Evolutionary conservation across 2,113 vertebrate genomes (phyloP).

Genomic region (Prochilodus magdalenae): DNA sequence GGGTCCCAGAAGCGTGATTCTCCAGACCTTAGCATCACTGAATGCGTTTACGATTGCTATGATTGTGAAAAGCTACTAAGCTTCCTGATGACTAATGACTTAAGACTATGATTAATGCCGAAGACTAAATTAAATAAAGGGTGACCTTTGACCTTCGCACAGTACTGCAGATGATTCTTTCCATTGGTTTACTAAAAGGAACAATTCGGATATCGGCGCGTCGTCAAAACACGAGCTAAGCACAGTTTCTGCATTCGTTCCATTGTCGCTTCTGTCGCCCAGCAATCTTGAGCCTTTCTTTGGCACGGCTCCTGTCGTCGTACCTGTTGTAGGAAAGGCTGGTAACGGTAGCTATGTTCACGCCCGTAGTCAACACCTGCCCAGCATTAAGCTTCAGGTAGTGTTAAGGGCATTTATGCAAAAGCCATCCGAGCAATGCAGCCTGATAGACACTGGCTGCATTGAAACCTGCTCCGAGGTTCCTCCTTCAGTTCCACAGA

Average conservation of each 20-base stretch:
- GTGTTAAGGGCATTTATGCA: neutral
- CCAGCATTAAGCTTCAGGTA: neutral
- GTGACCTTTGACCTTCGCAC: too few species aligned
- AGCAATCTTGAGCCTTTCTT: neutral
- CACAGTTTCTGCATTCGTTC: too few species aligned
- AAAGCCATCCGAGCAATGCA: neutral
- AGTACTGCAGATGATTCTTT: too few species aligned
- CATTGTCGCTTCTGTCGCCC: neutral
- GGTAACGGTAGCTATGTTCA: neutral
- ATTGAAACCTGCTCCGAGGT: neutral
- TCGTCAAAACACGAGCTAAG: neutral
- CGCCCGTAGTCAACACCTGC: neutral
- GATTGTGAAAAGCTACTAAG: too few species aligned
- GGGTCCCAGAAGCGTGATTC: too few species aligned
- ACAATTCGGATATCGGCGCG: too few species aligned
- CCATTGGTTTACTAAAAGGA: too few species aligned
- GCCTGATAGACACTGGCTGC: neutral
- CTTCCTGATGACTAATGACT: too few species aligned
- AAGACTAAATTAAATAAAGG: too few species aligned
- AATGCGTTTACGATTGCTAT: too few species aligned
- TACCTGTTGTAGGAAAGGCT: neutral
- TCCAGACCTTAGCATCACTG: too few species aligned
- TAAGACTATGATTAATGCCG: too few species aligned
- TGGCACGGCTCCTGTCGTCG: neutral
- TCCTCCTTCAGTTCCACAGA: constrained; percentile 2